Conservation (phyloP, 2,888 invertebrate species). For the Amiota mariae region DNA sequence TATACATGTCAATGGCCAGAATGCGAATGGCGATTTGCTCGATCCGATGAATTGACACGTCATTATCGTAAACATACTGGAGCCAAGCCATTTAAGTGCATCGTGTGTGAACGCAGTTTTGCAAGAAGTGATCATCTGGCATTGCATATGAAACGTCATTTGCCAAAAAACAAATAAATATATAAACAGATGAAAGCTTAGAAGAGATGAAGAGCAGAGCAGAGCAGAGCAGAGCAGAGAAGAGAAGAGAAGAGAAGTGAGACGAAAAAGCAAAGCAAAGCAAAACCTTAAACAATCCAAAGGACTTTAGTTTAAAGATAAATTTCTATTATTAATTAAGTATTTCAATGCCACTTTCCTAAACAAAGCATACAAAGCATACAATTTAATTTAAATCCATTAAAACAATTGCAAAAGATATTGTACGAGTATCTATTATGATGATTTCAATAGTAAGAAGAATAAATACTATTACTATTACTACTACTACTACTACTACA, state of each 20-base stretch:
- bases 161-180: slow-evolving; percentile 81
- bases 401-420: too few species aligned
- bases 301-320: slow-evolving; percentile 67
- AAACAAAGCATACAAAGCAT: slow-evolving; percentile 27
- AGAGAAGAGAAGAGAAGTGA: neutral
- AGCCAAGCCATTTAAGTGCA: slow-evolving; percentile 96
- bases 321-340: slow-evolving; percentile 32
- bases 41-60: slow-evolving; percentile 95
- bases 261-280: slow-evolving; percentile 40
- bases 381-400: too few species aligned
- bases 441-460: too few species aligned
- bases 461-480: too few species aligned
- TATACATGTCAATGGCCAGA: slow-evolving; percentile 99
- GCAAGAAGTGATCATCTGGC: slow-evolving; percentile 96
- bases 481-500: too few species aligned
- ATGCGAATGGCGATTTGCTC: slow-evolving; percentile 97
- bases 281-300: slow-evolving; percentile 68
- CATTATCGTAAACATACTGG: slow-evolving; percentile 98
- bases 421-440: too few species aligned
- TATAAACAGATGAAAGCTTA: neutral
- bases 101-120: slow-evolving; percentile 95
- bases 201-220: slow-evolving; percentile 5
- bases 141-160: slow-evolving; percentile 95
- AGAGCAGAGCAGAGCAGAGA: slow-evolving; percentile 29
- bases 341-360: slow-evolving; percentile 37